Conservation (phyloP, 2,888 invertebrate genomes). For the Ceratothoa steindachneri region DNA sequence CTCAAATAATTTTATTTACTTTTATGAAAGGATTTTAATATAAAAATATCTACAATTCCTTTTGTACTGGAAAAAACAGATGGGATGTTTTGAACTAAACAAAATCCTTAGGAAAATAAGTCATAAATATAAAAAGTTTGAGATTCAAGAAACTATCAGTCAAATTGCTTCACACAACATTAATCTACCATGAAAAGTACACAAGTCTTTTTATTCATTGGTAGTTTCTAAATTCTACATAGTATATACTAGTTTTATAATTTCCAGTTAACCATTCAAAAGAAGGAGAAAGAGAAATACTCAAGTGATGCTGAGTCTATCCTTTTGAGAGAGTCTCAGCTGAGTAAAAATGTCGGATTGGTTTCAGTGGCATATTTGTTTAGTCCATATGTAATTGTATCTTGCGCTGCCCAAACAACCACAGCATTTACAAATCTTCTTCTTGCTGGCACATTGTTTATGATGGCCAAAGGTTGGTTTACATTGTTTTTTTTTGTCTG, state of each 20-base stretch:
- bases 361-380: constrained; percentile 76
- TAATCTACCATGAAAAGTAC: no score
- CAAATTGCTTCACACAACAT: no score
- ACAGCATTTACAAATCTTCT: constrained; percentile 85
- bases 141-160: no score
- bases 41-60: constrained; percentile 9
- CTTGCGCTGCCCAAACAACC: constrained; percentile 83
- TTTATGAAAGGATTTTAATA: constrained; percentile 6
- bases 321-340: constrained; percentile 52
- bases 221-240: background rate
- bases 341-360: constrained; percentile 64
- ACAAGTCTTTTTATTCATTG: no score
- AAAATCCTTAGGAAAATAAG: no score
- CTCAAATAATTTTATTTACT: no score
- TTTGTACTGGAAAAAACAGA: constrained; percentile 11
- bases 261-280: constrained; percentile 49
- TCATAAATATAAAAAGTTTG: no score
- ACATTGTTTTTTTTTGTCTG: no score
- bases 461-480: constrained; percentile 63
- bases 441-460: constrained; percentile 66
- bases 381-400: constrained; percentile 81
- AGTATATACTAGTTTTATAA: background rate
- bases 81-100: no score
- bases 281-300: constrained; percentile 56
- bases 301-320: constrained; percentile 52